Percentiles rank a stretch among this genome's conserved stretches.
These are phyloP conservation scores for Hirtodrosophila alboralis DNA, from an alignment of 2,888 invertebrate genomes.

Conservation along the genomic window DNA sequence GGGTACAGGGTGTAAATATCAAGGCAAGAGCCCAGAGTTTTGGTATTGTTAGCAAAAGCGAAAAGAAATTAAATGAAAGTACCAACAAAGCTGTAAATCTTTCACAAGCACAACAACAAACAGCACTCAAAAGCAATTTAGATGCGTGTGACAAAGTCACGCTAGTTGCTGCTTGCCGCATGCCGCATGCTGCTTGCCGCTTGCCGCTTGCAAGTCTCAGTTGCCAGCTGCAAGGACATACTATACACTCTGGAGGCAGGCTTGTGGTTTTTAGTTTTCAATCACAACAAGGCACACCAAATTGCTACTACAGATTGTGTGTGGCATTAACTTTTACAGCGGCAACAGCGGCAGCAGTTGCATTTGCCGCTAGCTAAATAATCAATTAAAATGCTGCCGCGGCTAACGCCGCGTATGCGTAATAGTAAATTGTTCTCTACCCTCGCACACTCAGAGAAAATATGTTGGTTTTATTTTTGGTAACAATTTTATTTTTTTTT, in stretches of 20 bases:
- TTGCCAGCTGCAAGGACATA: conserved; percentile 42
- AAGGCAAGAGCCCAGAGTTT: too few species aligned
- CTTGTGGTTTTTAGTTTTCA: conserved; percentile 44
- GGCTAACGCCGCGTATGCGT: conserved; percentile 54
- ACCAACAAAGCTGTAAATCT: conserved; percentile 71
- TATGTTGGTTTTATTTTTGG: too few species aligned
- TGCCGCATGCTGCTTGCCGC: conserved; percentile 2
- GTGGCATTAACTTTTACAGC: conserved; percentile 26
- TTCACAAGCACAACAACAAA: conserved; percentile 71
- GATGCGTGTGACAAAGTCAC: conserved; percentile 17
- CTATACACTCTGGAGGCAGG: conserved; percentile 2
- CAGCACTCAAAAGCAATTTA: conserved; percentile 78
- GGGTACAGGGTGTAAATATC: too few species aligned
- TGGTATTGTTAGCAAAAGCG: too few species aligned
- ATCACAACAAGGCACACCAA: conserved; percentile 44
- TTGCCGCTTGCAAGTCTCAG: too few species aligned
- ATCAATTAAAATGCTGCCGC: conserved; percentile 63
- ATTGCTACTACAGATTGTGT: conserved; percentile 43
- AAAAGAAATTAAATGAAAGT: conserved; percentile 73
- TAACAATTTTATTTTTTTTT: too few species aligned
- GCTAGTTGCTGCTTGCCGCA: conserved; percentile 3
- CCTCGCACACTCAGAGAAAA: background rate
- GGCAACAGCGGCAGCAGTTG: conserved; percentile 6
- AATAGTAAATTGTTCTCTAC: conserved; percentile 45
- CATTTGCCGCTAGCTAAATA: conserved; percentile 62